Percentiles rank a stretch among this genome's conserved stretches.
These are phyloP conservation scores for Podabrus alpinus DNA, from an alignment of 2,888 invertebrate genomes.

Conservation along the genomic window DNA sequence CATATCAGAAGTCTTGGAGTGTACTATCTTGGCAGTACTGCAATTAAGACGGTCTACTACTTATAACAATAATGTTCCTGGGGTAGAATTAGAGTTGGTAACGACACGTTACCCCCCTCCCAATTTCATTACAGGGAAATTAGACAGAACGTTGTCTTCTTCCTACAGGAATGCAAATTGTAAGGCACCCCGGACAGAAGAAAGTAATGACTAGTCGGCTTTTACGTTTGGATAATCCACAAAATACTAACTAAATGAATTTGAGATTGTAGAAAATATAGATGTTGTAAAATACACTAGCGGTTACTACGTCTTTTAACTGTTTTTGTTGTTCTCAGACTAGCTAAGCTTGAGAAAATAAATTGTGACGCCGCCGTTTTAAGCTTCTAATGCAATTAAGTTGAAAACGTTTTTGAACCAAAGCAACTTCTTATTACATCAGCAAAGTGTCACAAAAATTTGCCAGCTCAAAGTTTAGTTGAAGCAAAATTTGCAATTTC, in stretches of 20 bases:
- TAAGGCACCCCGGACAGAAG: constrained; percentile 30
- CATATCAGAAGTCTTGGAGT: constrained; percentile 37
- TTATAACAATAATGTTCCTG: constrained; percentile 43
- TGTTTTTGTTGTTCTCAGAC: constrained; percentile 15
- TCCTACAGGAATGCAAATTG: constrained; percentile 42
- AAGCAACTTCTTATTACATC: constrained; percentile 13
- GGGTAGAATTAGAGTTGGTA: constrained; percentile 42
- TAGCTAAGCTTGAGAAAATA: constrained; percentile 10
- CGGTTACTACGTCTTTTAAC: constrained; percentile 12
- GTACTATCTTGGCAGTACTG: constrained; percentile 32
- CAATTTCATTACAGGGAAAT: constrained; percentile 41
- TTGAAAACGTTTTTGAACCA: constrained; percentile 12
- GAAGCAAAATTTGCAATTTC: constrained; percentile 9
- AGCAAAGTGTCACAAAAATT: constrained; percentile 10
- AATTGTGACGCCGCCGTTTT: constrained; percentile 13
- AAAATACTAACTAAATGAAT: constrained; percentile 15
- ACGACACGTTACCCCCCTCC: constrained; percentile 37
- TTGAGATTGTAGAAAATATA: constrained; percentile 6
- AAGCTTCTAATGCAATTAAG: constrained; percentile 13
- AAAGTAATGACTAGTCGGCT: constrained; percentile 28
- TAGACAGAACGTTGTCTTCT: constrained; percentile 42
- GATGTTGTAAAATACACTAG: constrained; percentile 14
- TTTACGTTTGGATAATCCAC: constrained; percentile 22
- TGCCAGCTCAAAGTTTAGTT: constrained; percentile 1
- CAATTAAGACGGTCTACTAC: constrained; percentile 44